Conservation (phyloP, 2,797 vertebrate genomes). For the Smutsia temminckii region DNA sequence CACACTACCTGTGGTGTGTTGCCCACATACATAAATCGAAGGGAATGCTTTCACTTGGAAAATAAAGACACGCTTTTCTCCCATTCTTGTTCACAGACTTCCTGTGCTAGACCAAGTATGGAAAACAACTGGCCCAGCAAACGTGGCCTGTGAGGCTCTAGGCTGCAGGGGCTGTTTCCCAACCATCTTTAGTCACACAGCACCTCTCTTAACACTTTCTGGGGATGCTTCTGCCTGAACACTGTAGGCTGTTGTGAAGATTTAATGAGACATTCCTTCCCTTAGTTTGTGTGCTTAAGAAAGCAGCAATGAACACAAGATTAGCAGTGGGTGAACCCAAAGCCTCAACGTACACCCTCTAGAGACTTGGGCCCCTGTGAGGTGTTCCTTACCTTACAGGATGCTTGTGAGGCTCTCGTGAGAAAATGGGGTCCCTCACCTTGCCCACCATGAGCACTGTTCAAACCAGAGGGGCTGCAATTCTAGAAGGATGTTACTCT, state of each 20-base stretch:
- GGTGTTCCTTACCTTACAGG: not conserved
- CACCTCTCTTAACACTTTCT: not conserved
- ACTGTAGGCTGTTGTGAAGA: not conserved
- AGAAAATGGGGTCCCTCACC: not conserved
- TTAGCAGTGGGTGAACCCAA: not conserved
- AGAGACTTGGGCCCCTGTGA: not conserved
- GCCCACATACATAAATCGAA: not conserved
- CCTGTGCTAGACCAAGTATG: not conserved
- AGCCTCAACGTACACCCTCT: not conserved
- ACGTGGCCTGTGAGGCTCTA: not conserved
- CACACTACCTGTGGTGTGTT: not conserved
- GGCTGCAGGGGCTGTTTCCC: not conserved
- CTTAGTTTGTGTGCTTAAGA: not conserved
- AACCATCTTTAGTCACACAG: no score
- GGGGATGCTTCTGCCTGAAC: not conserved
- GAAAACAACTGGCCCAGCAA: not conserved
- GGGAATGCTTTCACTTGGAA: not conserved
- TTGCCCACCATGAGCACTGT: not conserved
- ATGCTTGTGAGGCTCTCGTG: not conserved
- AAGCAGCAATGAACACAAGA: not conserved
- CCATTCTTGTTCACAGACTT: not conserved
- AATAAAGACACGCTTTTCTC: not conserved
- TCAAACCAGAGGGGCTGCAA: not conserved
- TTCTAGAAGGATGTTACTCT: not conserved
- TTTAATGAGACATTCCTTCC: not conserved